Evolutionary conservation across 1,140 invertebrate species (phyloP), one percentile per base, ranked within the genome.

Genomic region (Cydia strobilella): DNA sequence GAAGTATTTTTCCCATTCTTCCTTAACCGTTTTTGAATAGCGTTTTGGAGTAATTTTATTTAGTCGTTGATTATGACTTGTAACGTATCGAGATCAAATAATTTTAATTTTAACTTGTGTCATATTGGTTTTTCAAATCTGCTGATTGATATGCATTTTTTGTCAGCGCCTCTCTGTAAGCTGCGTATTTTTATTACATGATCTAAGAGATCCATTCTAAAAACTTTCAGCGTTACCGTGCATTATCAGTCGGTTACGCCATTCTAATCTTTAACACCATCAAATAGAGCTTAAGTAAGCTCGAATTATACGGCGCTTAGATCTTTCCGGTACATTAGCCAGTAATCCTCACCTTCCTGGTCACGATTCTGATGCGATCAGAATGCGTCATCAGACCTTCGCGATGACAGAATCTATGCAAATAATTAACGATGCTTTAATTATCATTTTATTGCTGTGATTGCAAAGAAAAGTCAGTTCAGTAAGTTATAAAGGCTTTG

Each of bases 291-390:
- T 5, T 48, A 48, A 48, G 13, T 48, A 15, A 15, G 2, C 13
- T 48, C 4, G 45, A 15, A 48, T 4, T 23, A 59, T 23, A 10
- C 10, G 7, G 20, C 54, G 9, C 54, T 59, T 59, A 59, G 15
- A n/a, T 23, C 20, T 59, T 20, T 59, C 20, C 20, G 71, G 20
- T 42, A 72, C 54, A 72, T 72, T 71, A n/a, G 51, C 39, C 31
- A 74, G 75, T 85, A 89, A 89, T 89, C 84, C 84, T 73, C n/a
- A 71, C 80, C 83, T 88, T 87, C 86, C 87, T 87, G 82, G 80
- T 79, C 81, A 75, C 77, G 78, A 84, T 82, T 83, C 77, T 81
- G 81, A 85, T 86, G 82, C 76, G 80, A 80, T 87, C 86, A 88
- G 80, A 76, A 75, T 86, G 82, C 79, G 82, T 84, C 80, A 86